Conservation (phyloP, 2,113 vertebrate genomes). For the Alectura lathami region DNA sequence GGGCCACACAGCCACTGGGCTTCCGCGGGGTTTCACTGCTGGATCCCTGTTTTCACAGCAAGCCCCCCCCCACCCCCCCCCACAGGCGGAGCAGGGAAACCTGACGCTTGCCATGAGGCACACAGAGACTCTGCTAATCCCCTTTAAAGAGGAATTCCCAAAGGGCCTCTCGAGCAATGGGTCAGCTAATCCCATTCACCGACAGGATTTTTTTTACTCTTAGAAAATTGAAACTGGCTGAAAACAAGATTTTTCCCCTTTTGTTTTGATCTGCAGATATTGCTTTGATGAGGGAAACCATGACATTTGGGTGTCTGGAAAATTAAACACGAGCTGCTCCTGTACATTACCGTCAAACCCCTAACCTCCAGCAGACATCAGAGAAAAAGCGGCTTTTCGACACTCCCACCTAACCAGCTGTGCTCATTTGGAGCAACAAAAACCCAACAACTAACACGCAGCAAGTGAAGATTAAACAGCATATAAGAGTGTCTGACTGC, state of each 20-base stretch:
- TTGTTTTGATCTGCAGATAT: background rate
- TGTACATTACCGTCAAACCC: background rate
- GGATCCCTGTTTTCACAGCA: background rate
- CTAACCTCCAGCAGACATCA: background rate
- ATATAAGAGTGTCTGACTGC: background rate
- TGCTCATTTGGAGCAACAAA: background rate
- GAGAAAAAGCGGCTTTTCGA: background rate
- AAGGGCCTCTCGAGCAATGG: background rate
- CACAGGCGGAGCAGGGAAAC: background rate
- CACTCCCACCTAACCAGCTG: background rate
- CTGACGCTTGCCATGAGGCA: background rate
- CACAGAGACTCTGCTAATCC: background rate
- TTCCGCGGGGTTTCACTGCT: background rate
- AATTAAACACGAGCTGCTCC: background rate
- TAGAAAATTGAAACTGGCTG: background rate
- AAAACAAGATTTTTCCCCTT: background rate
- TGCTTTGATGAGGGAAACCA: background rate
- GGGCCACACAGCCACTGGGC: background rate
- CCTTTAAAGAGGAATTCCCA: background rate
- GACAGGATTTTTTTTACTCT: background rate
- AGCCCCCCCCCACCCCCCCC: background rate
- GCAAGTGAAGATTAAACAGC: background rate
- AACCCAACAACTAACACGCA: background rate
- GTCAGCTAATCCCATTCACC: constrained; percentile 21
- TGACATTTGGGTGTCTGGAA: background rate